Conservation (phyloP, 2,797 vertebrate species). For the Zenarchopterus dispar region DNA sequence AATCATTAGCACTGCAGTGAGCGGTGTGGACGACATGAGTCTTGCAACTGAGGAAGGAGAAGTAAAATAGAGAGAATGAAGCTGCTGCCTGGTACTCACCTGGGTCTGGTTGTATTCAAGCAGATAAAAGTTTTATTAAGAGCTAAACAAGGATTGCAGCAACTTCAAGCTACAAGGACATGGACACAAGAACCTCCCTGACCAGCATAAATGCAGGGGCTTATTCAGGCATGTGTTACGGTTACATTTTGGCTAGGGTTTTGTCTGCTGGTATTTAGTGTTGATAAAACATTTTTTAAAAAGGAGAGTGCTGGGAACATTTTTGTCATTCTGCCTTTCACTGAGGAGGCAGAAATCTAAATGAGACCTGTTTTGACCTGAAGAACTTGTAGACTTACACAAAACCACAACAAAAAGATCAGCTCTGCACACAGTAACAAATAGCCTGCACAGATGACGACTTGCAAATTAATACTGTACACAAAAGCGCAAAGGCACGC, state of each 20-base stretch:
- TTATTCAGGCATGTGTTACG: constrained; percentile 29
- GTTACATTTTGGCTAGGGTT: neutral
- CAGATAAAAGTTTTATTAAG: constrained; percentile 51
- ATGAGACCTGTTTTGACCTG: constrained; percentile 9
- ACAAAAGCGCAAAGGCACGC: constrained; percentile 45
- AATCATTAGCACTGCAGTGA: constrained; percentile 69
- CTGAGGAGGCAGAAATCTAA: constrained; percentile 23
- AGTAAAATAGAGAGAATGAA: constrained; percentile 9
- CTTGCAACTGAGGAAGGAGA: constrained; percentile 52
- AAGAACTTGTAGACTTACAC: constrained; percentile 6
- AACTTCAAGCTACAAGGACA: constrained; percentile 23
- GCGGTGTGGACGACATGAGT: constrained; percentile 48
- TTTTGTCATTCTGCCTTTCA: constrained; percentile 17
- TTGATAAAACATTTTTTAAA: constrained; percentile 19
- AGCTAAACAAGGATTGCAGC: constrained; percentile 12
- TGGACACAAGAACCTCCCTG: constrained; percentile 26
- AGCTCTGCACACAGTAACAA: constrained; percentile 4
- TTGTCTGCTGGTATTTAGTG: constrained; percentile 24
- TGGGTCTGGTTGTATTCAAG: constrained; percentile 75
- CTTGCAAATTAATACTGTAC: constrained; percentile 20
- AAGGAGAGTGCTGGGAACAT: constrained; percentile 13
- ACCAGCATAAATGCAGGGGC: constrained; percentile 5
- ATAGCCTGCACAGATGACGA: constrained; percentile 10
- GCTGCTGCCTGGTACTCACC: constrained; percentile 60
- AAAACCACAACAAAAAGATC: constrained; percentile 6